Evolutionary conservation across 2,113 vertebrate species (phyloP).

Genomic region (Plecotus auritus): DNA sequence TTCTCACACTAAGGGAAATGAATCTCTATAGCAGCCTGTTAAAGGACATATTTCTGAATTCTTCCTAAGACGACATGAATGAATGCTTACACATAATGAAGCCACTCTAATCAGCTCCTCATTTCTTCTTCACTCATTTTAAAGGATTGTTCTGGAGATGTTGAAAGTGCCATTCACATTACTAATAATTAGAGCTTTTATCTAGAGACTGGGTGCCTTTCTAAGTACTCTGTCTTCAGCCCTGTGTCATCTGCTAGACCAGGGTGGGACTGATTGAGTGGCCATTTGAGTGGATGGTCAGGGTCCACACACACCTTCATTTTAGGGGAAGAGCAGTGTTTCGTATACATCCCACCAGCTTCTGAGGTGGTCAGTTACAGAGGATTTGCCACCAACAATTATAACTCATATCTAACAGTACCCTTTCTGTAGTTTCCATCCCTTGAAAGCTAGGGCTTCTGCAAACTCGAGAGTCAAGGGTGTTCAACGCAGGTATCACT

Average conservation of each 20-base stretch:
- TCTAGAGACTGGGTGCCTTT: neutral
- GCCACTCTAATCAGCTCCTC: neutral
- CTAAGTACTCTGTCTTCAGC: neutral
- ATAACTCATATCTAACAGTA: neutral
- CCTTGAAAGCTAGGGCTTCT: neutral
- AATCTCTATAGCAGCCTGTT: neutral
- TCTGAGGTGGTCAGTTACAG: neutral
- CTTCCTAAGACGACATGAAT: neutral
- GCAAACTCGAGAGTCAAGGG: neutral
- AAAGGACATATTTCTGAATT: neutral
- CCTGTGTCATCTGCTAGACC: neutral
- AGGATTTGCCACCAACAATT: neutral
- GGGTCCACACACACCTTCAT: neutral
- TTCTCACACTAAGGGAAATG: neutral
- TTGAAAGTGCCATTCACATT: neutral
- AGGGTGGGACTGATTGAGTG: neutral
- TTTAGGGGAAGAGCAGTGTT: neutral
- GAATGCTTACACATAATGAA: neutral
- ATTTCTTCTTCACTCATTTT: neutral
- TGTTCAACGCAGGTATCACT: neutral
- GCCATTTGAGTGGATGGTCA: neutral
- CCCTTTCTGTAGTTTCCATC: neutral
- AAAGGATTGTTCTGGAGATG: neutral
- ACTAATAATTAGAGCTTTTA: conserved; percentile 27
- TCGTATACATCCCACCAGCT: neutral